Conservation (phyloP, 2,888 invertebrate genomes). For the Synanthedon tipuliformis region DNA sequence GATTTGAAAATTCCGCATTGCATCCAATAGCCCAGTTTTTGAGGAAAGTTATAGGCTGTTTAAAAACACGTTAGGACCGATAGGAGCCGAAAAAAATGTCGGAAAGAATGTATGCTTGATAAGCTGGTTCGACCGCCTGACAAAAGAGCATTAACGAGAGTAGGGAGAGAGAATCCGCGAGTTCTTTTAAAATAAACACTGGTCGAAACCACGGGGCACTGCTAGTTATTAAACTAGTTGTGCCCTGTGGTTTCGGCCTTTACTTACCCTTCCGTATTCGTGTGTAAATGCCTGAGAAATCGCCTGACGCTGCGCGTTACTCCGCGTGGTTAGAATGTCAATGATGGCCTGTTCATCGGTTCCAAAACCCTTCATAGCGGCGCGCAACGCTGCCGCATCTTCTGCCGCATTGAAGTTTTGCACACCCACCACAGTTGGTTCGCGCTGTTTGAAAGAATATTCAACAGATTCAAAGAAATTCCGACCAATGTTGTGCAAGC, state of each 20-base stretch:
- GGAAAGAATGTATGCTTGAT: too few relatives aligned
- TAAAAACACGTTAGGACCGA: too few relatives aligned
- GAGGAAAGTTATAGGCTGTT: too few relatives aligned
- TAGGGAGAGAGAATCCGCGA: too few relatives aligned
- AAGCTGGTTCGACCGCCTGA: too few relatives aligned
- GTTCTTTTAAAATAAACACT: too few relatives aligned
- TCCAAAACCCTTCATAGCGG: constrained; percentile 81
- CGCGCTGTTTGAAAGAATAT: constrained; percentile 22
- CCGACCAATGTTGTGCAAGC: too few relatives aligned
- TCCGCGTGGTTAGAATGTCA: constrained; percentile 75
- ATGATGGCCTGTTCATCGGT: constrained; percentile 83
- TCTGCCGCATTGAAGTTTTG: constrained; percentile 73
- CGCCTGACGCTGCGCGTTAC: constrained; percentile 78
- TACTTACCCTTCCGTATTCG: constrained; percentile 68
- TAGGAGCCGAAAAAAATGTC: too few relatives aligned
- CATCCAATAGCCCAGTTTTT: too few relatives aligned
- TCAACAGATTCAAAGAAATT: too few relatives aligned
- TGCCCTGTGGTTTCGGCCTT: too few relatives aligned
- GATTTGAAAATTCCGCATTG: too few relatives aligned
- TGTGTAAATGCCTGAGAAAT: constrained; percentile 73
- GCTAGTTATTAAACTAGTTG: not conserved
- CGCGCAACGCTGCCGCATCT: constrained; percentile 74
- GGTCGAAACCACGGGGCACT: not conserved
- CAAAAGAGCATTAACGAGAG: not conserved
- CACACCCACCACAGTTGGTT: constrained; percentile 72